Evolutionary conservation across 2,797 vertebrate species (phyloP).

Genomic region (Hypotaenidia philippensis): DNA sequence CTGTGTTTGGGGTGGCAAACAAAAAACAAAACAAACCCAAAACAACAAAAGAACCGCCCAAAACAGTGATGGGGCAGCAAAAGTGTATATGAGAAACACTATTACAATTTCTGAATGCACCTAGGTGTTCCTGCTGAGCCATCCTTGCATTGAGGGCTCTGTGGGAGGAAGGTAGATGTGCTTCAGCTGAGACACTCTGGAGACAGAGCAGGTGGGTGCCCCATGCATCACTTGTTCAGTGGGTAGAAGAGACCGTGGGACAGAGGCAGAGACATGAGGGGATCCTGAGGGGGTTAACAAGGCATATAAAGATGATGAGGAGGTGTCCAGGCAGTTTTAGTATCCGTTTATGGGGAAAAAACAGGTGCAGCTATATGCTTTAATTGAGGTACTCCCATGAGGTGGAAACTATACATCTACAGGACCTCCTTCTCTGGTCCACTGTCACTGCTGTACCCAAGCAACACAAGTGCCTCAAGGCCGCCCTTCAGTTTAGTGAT

Average conservation of each 20-base stretch:
- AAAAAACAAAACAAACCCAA: background rate
- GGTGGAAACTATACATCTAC: background rate
- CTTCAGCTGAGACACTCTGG: background rate
- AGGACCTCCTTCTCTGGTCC: accelerated
- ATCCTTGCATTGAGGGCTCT: background rate
- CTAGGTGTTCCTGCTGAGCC: background rate
- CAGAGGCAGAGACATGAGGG: background rate
- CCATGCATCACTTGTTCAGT: accelerated
- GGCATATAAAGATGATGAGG: background rate
- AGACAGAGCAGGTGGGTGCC: background rate
- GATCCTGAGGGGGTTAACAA: background rate
- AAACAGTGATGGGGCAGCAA: background rate
- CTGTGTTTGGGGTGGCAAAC: background rate
- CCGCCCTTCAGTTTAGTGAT: background rate
- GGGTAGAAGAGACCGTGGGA: background rate
- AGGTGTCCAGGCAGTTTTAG: background rate
- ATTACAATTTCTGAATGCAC: background rate
- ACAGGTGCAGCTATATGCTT: background rate
- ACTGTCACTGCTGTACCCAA: background rate
- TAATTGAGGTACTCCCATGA: background rate
- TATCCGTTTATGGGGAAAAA: background rate
- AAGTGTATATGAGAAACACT: background rate
- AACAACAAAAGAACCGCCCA: background rate
- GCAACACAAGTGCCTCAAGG: background rate
- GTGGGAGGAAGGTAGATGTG: background rate